These are phyloP conservation scores for Epistrophe grossulariae DNA, from an alignment of 2,888 invertebrate genomes.

Conservation along the genomic window DNA sequence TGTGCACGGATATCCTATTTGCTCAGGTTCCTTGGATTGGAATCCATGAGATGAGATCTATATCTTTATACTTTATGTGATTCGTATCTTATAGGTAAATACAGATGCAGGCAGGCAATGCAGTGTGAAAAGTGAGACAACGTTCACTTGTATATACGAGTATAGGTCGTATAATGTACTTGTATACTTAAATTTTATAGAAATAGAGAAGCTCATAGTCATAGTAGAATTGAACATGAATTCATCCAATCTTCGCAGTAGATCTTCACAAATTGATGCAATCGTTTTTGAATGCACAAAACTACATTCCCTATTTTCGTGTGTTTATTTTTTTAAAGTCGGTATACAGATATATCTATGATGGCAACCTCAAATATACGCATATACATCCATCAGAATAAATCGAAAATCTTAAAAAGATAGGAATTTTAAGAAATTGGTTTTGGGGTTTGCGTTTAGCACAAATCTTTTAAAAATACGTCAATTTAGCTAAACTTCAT, in stretches of 20 bases:
- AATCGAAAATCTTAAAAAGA: background rate
- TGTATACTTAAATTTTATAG: constrained; percentile 42
- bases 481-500: background rate
- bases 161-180: background rate
- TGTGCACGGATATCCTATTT: constrained; percentile 70
- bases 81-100: background rate
- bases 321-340: background rate
- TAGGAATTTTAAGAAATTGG: constrained; percentile 3
- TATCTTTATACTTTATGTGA: constrained; percentile 21
- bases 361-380: constrained; percentile 6
- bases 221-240: constrained; percentile 30
- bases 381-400: constrained; percentile 19
- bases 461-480: background rate
- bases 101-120: constrained; percentile 24
- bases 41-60: constrained; percentile 47
- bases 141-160: constrained; percentile 12
- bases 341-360: constrained; percentile 24
- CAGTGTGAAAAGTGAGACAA: constrained; percentile 34
- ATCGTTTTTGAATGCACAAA: constrained; percentile 52
- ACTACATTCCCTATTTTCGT: background rate
- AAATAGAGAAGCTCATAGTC: constrained; percentile 28
- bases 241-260: constrained; percentile 50
- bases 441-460: background rate
- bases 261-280: constrained; percentile 71
- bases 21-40: constrained; percentile 38